phyloP scores from a whole-genome alignment of 1,140 invertebrate genomes.

The Antheraea mylitta region DNA sequence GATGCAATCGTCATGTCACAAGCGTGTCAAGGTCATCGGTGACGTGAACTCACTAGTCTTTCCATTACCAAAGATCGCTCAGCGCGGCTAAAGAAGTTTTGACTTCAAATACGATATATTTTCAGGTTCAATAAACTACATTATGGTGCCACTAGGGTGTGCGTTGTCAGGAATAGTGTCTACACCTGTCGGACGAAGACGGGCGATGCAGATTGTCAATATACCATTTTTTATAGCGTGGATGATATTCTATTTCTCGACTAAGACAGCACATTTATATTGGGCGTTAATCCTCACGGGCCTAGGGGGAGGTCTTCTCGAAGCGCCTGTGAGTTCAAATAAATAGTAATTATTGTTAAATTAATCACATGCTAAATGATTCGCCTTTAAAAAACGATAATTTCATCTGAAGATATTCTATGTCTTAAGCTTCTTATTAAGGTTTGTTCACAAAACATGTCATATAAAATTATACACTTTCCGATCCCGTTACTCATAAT shows the following conservation, averaged over 20 bases:
- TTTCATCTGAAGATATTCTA: neutral
- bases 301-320: slow-evolving; percentile 85
- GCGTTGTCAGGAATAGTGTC: slow-evolving; percentile 85
- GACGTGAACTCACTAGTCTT: too few relatives aligned
- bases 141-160: slow-evolving; percentile 88
- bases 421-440: too few relatives aligned
- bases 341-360: neutral
- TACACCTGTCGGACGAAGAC: slow-evolving; percentile 83
- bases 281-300: slow-evolving; percentile 84
- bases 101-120: slow-evolving; percentile 14
- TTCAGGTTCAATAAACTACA: slow-evolving; percentile 87
- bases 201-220: slow-evolving; percentile 85
- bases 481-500: too few relatives aligned
- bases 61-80: neutral
- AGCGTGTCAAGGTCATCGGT: too few relatives aligned
- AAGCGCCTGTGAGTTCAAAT: slow-evolving; percentile 84
- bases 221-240: slow-evolving; percentile 86
- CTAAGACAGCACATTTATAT: slow-evolving; percentile 81
- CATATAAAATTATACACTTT: too few relatives aligned
- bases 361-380: too few relatives aligned
- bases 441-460: too few relatives aligned
- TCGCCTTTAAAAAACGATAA: too few relatives aligned
- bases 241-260: slow-evolving; percentile 84
- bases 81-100: too few relatives aligned
- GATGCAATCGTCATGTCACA: too few relatives aligned